Base-by-base conservation (phyloP, 2,113 vertebrate genomes). In the Pseudopipra pipra region DNA sequence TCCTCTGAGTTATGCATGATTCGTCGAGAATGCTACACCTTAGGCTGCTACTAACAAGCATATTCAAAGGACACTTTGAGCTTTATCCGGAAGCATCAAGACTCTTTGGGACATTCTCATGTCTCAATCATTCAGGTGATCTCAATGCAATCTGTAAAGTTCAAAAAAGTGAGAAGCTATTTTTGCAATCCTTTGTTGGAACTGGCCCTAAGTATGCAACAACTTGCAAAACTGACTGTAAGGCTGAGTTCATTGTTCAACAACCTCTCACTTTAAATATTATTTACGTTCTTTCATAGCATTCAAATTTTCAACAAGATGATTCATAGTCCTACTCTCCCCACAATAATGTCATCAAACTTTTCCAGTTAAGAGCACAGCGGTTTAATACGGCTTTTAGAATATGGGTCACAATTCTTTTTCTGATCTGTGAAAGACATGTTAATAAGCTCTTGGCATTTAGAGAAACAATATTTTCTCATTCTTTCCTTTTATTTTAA, bases 361-460 rank as follows among this genome's bases (percentile, higher is more conserved):
- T 86, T 94, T 61, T 63, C 67, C 87, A 75, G 46, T 25, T 75
- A 84, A 85, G n/a, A 94, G 54, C 35, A 39, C n/a, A 93, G 47
- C 30, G 25, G 16, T 55, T 95, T 81, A 68, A 82, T 71, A 56
- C 0, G 2, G 16, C 54, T 65, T 62, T 90, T 87, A 79, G 59
- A 89, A 91, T 43, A 62, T 22, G 28, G 81, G 85, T 94, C 92
- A 96, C 51, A 79, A 83, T 77, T 93, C 58, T 74, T 93, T 81
- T 79, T 83, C 78, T 74, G 15, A 33, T 85, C 16, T 66, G 18
- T 86, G 71, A 92, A 94, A 93, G 89, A 83, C 43, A 41, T 20
- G 47, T 94, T 79, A 89, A 91, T 90, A 96, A 96, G 79, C 91
- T 96, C 91, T 95, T 85, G 78, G 85, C 83, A 85, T 90, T 95